Conservation (phyloP, 2,888 invertebrate species). For the Catocala sponsa region DNA sequence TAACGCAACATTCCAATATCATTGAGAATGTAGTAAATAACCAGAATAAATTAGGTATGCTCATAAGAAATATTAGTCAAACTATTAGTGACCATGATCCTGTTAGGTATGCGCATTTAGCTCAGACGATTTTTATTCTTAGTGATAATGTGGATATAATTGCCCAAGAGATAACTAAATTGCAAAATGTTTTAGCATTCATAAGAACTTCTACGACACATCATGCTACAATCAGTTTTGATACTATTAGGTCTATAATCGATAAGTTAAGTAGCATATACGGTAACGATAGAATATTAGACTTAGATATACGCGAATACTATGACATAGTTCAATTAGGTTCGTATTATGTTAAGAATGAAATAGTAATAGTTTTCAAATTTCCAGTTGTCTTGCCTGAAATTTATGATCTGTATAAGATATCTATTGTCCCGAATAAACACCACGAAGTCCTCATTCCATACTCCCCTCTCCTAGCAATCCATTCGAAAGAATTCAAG, state of each 20-base stretch:
- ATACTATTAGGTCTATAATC: background rate
- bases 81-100: background rate
- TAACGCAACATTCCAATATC: background rate
- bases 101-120: background rate
- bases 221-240: background rate
- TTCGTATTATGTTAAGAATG: background rate
- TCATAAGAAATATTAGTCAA: background rate
- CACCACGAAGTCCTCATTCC: background rate
- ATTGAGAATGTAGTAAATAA: background rate
- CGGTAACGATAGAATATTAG: slow-evolving; percentile 1
- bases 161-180: background rate
- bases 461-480: background rate
- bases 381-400: background rate
- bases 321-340: slow-evolving; percentile 5
- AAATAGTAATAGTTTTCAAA: slow-evolving; percentile 7
- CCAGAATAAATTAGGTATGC: background rate
- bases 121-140: background rate
- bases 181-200: background rate
- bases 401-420: background rate
- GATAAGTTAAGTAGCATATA: background rate
- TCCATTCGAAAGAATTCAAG: background rate
- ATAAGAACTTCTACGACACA: background rate
- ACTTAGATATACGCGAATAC: background rate
- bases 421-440: background rate
- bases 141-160: slow-evolving; percentile 1